Evolutionary conservation across 1,140 invertebrate species (phyloP).

Genomic region (Drosophila biarmipes): DNA sequence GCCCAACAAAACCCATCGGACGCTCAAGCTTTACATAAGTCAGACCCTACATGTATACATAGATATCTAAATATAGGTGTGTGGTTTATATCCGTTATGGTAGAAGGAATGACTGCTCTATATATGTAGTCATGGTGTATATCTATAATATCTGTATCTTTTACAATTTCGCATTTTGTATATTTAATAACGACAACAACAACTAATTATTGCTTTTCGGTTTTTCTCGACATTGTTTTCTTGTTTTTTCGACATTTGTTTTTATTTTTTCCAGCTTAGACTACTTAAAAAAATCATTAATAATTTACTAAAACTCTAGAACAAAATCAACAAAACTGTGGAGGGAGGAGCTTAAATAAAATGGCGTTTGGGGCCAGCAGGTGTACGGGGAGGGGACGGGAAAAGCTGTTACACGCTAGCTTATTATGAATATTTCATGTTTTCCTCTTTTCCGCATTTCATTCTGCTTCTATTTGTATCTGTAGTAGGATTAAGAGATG

Average conservation of each 20-base stretch:
- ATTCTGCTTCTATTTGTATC: slow-evolving; percentile 57
- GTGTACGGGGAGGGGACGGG: not conserved
- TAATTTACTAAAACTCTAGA: slow-evolving; percentile 81
- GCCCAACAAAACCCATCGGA: slow-evolving; percentile 77
- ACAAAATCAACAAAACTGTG: slow-evolving; percentile 77
- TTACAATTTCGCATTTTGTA: slow-evolving; percentile 55
- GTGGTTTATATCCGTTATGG: slow-evolving; percentile 52
- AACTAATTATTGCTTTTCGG: slow-evolving; percentile 82
- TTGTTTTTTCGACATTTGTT: slow-evolving; percentile 43
- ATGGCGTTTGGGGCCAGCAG: slow-evolving; percentile 44
- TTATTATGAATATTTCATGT: slow-evolving; percentile 77
- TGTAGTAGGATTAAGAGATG: slow-evolving; percentile 78
- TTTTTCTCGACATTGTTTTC: slow-evolving; percentile 67
- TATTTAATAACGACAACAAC: slow-evolving; percentile 80
- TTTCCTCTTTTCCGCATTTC: slow-evolving; percentile 25
- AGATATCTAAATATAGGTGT: slow-evolving; percentile 58
- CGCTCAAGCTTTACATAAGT: slow-evolving; percentile 77
- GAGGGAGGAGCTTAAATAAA: slow-evolving; percentile 63
- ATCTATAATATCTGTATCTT: slow-evolving; percentile 59
- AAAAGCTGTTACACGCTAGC: slow-evolving; percentile 60
- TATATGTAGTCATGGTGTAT: slow-evolving; percentile 64
- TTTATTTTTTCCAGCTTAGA: slow-evolving; percentile 55
- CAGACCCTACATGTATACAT: slow-evolving; percentile 66
- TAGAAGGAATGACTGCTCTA: slow-evolving; percentile 76
- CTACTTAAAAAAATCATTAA: slow-evolving; percentile 69